These are phyloP conservation scores for Euthynnus affinis DNA, from an alignment of 2,797 vertebrate species.

Conservation along the genomic window DNA sequence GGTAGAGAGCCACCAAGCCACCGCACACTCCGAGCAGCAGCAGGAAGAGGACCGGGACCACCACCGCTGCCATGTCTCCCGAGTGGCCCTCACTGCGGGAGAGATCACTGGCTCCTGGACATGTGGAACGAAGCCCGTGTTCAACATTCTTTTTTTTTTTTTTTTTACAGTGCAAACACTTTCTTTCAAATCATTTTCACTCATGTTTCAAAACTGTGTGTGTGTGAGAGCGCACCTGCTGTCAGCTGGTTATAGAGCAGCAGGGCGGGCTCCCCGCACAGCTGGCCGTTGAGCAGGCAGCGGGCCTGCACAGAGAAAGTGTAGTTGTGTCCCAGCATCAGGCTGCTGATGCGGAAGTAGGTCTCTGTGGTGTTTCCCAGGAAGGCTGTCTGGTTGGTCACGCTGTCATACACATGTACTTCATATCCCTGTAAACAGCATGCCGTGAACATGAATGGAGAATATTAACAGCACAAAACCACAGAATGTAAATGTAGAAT, in stretches of 20 bases:
- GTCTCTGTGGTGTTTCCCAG: slow-evolving; percentile 97
- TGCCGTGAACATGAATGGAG: background rate
- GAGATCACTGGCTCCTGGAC: slow-evolving; percentile 79
- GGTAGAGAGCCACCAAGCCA: slow-evolving; percentile 90
- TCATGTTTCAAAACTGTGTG: background rate
- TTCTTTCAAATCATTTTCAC: background rate
- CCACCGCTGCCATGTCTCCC: slow-evolving; percentile 91
- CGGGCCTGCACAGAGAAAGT: slow-evolving; percentile 94
- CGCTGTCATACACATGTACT: slow-evolving; percentile 92
- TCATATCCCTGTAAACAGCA: slow-evolving; percentile 91
- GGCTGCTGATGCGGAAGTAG: slow-evolving; percentile 92
- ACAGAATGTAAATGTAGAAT: background rate
- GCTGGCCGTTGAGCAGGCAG: slow-evolving; percentile 91
- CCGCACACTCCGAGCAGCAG: slow-evolving; percentile 91
- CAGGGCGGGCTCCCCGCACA: slow-evolving; percentile 93
- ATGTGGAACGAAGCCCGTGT: background rate
- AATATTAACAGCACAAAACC: background rate
- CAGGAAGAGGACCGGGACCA: slow-evolving; percentile 95
- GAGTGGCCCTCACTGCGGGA: slow-evolving; percentile 54
- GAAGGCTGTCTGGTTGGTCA: slow-evolving; percentile 88
- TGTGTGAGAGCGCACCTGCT: slow-evolving; percentile 70
- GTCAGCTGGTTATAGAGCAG: slow-evolving; percentile 90
- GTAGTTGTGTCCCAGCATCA: slow-evolving; percentile 94
- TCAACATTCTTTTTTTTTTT: background rate
- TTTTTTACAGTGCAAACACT: background rate